These are phyloP conservation scores for Thomomys bottae DNA, from an alignment of 2,113 vertebrate species.

Conservation along the genomic window DNA sequence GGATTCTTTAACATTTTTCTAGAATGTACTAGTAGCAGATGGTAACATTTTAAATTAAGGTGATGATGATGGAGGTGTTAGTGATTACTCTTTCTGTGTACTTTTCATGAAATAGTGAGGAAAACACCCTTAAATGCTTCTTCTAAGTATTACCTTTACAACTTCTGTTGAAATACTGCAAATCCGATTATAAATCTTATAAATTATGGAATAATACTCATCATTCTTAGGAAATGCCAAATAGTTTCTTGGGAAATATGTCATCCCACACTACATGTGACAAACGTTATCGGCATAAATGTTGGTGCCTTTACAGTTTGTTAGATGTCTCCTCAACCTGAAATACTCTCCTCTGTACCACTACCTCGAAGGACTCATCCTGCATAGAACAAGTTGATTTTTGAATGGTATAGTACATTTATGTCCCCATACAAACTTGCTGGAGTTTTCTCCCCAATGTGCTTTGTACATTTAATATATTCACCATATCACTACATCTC, in stretches of 20 bases:
- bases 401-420: too few species aligned
- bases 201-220: not conserved
- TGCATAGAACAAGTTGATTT: too few species aligned
- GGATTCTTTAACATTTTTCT: slow-evolving; percentile 6
- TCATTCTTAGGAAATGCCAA: slow-evolving; percentile 26
- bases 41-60: slow-evolving; percentile 12
- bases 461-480: not conserved
- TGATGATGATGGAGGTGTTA: not conserved
- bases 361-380: not conserved
- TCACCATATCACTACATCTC: not conserved
- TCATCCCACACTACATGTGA: too few species aligned
- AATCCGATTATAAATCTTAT: not conserved
- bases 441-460: too few species aligned
- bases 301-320: too few species aligned
- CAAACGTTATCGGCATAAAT: too few species aligned
- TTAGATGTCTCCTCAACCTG: too few species aligned
- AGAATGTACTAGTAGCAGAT: not conserved
- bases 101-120: not conserved
- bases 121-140: not conserved
- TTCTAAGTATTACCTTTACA: not conserved
- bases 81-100: slow-evolving; percentile 16
- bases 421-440: too few species aligned
- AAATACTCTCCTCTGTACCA: too few species aligned
- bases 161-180: not conserved
- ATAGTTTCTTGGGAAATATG: not conserved